Conservation (phyloP, 2,113 vertebrate species). For the Myanophis thanlyinensis region DNA sequence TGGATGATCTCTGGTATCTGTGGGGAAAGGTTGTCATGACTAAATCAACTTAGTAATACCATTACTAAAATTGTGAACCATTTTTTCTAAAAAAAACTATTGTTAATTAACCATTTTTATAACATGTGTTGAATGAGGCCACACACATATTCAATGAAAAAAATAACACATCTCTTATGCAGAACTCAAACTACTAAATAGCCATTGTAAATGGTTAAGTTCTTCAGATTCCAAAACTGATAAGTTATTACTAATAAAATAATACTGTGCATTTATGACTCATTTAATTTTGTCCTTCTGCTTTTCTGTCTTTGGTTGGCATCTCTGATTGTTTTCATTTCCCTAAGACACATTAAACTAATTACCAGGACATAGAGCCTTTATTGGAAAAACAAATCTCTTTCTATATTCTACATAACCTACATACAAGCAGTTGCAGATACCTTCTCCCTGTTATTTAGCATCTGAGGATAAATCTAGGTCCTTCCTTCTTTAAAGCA, state of each 20-base stretch:
- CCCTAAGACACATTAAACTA: constrained; percentile 12
- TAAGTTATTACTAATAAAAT: constrained; percentile 22
- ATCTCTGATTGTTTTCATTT: constrained; percentile 29
- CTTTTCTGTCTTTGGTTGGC: constrained; percentile 50
- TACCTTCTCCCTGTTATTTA: neutral
- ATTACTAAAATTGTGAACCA: constrained; percentile 58
- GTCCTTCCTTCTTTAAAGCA: too few species aligned
- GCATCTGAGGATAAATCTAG: neutral
- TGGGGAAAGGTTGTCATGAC: constrained; percentile 64
- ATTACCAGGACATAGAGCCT: neutral
- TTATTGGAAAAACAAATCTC: neutral
- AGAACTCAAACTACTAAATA: constrained; percentile 56
- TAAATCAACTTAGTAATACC: constrained; percentile 58
- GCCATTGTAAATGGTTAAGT: constrained; percentile 53
- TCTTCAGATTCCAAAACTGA: constrained; percentile 47
- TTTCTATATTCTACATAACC: neutral
- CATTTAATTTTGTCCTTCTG: neutral
- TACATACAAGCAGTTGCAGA: neutral
- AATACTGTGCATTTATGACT: constrained; percentile 32
- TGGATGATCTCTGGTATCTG: constrained; percentile 62
- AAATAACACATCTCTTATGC: constrained; percentile 57
- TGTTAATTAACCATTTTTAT: constrained; percentile 50
- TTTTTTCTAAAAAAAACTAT: constrained; percentile 22
- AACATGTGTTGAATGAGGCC: constrained; percentile 59
- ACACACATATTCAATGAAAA: constrained; percentile 57